phyloP scores from a whole-genome alignment of 2,113 vertebrate genomes.

The Vulpes ferrilata region DNA sequence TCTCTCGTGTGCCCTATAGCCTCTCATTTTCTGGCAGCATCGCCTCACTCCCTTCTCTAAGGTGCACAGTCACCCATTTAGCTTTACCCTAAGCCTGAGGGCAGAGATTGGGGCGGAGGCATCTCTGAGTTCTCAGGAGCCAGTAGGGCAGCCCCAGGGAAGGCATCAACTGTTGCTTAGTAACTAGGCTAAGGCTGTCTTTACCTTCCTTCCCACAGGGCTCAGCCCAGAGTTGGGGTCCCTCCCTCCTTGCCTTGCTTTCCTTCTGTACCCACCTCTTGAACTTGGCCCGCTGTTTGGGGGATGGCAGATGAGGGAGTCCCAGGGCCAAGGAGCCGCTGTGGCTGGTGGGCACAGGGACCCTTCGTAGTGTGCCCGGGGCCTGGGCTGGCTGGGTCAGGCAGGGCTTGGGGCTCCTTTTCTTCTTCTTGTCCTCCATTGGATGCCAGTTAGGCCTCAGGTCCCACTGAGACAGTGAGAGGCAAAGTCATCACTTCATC shows the following conservation, averaged over 20 bases:
- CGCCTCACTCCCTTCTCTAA: not conserved
- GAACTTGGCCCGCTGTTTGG: constrained; percentile 93
- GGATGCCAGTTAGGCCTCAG: not conserved
- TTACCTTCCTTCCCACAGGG: not conserved
- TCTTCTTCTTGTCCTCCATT: constrained; percentile 97
- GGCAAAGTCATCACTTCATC: not conserved
- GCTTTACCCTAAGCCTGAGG: not conserved
- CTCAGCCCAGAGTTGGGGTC: not conserved
- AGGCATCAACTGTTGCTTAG: not conserved
- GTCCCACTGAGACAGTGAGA: not conserved
- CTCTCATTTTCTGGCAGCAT: not conserved
- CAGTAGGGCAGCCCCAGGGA: not conserved
- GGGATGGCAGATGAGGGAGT: constrained; percentile 94
- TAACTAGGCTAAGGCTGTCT: not conserved
- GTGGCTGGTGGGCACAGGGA: constrained; percentile 93
- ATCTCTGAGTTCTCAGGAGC: not conserved
- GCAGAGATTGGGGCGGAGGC: not conserved
- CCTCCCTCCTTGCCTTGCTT: not conserved
- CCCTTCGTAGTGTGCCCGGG: constrained; percentile 90
- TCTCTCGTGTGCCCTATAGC: not conserved
- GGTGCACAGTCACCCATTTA: not conserved
- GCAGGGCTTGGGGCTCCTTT: constrained; percentile 94
- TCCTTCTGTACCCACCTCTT: constrained; percentile 88
- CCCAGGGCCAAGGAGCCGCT: constrained; percentile 94
- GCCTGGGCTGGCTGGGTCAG: constrained; percentile 91